These are phyloP conservation scores for Diachasma alloeum DNA, from an alignment of 1,140 invertebrate species.

Conservation along the genomic window DNA sequence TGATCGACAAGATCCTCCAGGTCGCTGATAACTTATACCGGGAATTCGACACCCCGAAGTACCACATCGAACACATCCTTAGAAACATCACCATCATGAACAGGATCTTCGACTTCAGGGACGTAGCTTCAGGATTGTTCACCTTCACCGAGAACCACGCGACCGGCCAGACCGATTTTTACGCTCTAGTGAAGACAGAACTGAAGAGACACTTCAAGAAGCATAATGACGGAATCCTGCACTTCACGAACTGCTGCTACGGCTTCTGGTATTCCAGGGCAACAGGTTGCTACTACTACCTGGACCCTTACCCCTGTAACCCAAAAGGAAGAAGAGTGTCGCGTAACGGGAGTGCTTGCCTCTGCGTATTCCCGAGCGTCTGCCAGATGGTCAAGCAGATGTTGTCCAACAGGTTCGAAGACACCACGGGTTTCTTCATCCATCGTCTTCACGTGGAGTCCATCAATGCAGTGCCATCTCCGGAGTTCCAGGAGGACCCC, in stretches of 20 bases:
- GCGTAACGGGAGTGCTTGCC: slow-evolving; percentile 40
- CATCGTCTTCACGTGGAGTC: slow-evolving; percentile 56
- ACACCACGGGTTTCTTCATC: slow-evolving; percentile 57
- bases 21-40: slow-evolving; percentile 49
- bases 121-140: slow-evolving; percentile 42
- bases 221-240: slow-evolving; percentile 49
- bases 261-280: slow-evolving; percentile 57
- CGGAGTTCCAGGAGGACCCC: slow-evolving; percentile 53
- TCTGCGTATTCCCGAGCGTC: slow-evolving; percentile 49
- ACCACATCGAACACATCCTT: slow-evolving; percentile 52
- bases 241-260: slow-evolving; percentile 62
- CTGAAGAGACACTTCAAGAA: slow-evolving; percentile 48
- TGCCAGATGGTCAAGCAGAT: slow-evolving; percentile 53
- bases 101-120: slow-evolving; percentile 56
- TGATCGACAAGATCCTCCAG: slow-evolving; percentile 56
- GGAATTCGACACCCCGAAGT: slow-evolving; percentile 43
- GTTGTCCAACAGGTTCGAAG: slow-evolving; percentile 43
- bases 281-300: slow-evolving; percentile 54
- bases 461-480: slow-evolving; percentile 42
- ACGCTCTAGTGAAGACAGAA: slow-evolving; percentile 33
- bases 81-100: slow-evolving; percentile 52
- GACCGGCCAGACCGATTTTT: slow-evolving; percentile 35
- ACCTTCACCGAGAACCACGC: slow-evolving; percentile 31
- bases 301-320: slow-evolving; percentile 58
- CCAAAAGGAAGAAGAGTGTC: slow-evolving; percentile 39